Evolutionary conservation across 37 sponge, comb jelly and placozoan genomes (phyloP), one percentile per base, ranked within the genome.

Genomic region (Halichondria panicea): DNA sequence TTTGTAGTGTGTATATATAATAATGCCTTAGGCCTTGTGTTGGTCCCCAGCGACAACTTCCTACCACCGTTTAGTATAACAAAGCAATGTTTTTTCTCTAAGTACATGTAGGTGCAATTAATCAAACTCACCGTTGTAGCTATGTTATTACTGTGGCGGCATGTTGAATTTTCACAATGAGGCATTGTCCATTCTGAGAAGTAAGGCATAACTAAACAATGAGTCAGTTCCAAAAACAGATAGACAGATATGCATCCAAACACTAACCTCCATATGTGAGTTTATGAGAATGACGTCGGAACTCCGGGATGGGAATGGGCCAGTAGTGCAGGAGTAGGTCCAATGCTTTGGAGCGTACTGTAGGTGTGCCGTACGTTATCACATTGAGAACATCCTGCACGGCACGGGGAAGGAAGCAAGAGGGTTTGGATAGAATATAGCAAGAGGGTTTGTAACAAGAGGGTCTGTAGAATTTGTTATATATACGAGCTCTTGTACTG

Each of bases 261-360:
- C 71, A 70, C 63, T 58, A 55, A 74, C 80, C 73, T 73, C 79
- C 76, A 59, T 33, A 62, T 27, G 63, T 4, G 31, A 9, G 27
- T 53, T 25, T 27, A 5, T 56, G 50, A 24, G 79, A 42, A 25
- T 76, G 39, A 22, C 57, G 77, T 33, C 63, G 28, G 69, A 68
- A 59, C 30, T 85, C 86, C 34, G 59, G 61, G n/a, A 71, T 54
- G 46, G 68, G 75, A 36, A 62, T 55, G 30, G 81, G 77, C 88
- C 88, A 88, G 81, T 88, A 88, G 56, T 76, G 82, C n/a, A 76
- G 66, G 24, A 88, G 61, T 5, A 88, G 44, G 21, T 71, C 70
- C 8, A 88, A 48, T 22, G 88, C 82, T 39, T 75, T 88, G 11
- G 39, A 56, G 19, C 82, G 71, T n/a, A 62, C 67, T 12, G 9